Evolutionary conservation across 2,797 vertebrate genomes (phyloP).

Genomic region (Rachycentron canadum): DNA sequence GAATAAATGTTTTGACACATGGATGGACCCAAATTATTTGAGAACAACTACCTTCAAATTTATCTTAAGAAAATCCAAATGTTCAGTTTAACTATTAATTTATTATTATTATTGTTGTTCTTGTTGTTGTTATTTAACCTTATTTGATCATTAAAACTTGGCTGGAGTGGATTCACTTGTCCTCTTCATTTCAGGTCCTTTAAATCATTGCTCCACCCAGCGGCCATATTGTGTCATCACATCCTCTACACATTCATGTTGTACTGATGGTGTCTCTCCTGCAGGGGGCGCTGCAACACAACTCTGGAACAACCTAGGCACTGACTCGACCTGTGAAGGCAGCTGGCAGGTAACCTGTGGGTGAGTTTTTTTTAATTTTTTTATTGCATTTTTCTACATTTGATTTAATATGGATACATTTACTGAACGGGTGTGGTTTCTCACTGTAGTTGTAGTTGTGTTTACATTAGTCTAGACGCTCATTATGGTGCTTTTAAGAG

Average conservation of each 20-base stretch:
- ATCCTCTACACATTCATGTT: rapidly evolving
- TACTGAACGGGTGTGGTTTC: background rate
- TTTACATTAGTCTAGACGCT: no score
- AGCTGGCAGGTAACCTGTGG: background rate
- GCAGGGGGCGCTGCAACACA: conserved; percentile 48
- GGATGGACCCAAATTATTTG: no score
- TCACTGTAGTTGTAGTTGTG: no score
- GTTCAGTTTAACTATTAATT: no score
- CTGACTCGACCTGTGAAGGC: no score
- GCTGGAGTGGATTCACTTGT: no score
- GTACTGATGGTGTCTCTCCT: background rate
- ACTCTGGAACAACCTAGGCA: rapidly evolving
- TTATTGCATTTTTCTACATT: background rate
- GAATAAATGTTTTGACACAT: no score
- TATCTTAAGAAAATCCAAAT: no score
- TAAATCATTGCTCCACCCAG: conserved; percentile 1
- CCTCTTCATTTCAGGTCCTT: background rate
- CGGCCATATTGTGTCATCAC: background rate
- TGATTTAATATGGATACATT: background rate
- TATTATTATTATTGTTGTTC: no score
- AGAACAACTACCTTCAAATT: no score
- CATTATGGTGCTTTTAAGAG: conserved; percentile 7
- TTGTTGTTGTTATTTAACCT: no score
- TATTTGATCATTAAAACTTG: no score
- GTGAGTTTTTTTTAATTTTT: conserved; percentile 14